phyloP scores from a whole-genome alignment of 2,113 vertebrate species.

The Clarias gariepinus region DNA sequence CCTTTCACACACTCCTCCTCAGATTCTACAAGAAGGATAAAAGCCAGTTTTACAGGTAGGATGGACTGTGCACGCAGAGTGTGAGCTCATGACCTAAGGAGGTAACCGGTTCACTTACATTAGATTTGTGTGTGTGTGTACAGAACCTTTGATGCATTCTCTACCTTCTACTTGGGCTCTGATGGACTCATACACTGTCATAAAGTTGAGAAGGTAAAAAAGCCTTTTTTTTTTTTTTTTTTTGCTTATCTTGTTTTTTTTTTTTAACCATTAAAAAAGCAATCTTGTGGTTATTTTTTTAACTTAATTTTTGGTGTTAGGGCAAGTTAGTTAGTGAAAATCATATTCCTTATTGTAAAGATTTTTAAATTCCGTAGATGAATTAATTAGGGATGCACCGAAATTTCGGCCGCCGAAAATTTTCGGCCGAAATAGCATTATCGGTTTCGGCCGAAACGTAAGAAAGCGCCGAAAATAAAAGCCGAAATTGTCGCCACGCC shows the following conservation, averaged over 20 bases:
- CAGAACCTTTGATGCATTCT: conserved; percentile 86
- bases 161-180: conserved; percentile 85
- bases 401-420: too few species aligned
- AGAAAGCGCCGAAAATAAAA: too few species aligned
- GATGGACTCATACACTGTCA: conserved; percentile 84
- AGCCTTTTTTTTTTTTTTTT: not conserved
- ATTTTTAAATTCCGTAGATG: too few species aligned
- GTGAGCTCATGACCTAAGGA: not conserved
- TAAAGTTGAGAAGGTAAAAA: conserved; percentile 83
- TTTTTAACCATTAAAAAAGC: not conserved
- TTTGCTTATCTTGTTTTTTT: not conserved
- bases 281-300: not conserved
- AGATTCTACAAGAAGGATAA: conserved; percentile 85
- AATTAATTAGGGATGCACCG: too few species aligned
- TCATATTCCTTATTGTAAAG: too few species aligned
- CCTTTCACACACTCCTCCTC: conserved; percentile 74
- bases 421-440: too few species aligned
- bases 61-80: not conserved
- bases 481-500: too few species aligned
- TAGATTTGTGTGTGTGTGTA: not conserved
- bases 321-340: not conserved
- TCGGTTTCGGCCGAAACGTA: too few species aligned
- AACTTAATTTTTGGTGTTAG: not conserved
- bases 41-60: conserved; percentile 78
- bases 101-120: not conserved